Evolutionary conservation across 2,888 invertebrate species (phyloP), one percentile per base, ranked within the genome.

Genomic region (Hemithea aestivaria): DNA sequence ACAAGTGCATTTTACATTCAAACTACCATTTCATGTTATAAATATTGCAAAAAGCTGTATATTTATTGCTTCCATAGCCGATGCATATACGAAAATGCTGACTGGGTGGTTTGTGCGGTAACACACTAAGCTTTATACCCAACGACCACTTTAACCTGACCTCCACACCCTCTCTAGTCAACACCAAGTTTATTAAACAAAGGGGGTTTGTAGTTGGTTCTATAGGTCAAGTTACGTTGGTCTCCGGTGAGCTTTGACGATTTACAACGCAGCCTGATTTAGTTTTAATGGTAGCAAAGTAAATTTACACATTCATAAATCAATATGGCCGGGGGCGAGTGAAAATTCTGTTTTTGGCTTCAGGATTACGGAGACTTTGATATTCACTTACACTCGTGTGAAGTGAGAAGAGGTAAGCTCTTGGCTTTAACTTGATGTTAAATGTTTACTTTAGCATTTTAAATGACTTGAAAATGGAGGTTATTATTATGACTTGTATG

Each of bases 241-340:
- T 24, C 26, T 36, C 27, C 40, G 47, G 31, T 46, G 50, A 56
- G 63, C 70, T 72, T 73, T 73, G 73, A 71, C 73, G 66, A 73
- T 73, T 71, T 69, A 72, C 66, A 67, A 56, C 62, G 54, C 47
- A 65, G 66, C 66, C 70, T 73, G 73, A 74, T 74, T 73, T 73
- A 73, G 62, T 70, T 71, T 73, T 73, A 73, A 75, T 73, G 73
- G 70, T 46, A 39, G 56, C 56, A 55, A 62, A 66, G 68, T 65
- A 71, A 70, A 72, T 73, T 72, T 70, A 73, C 70, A 69, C 65
- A 56, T 52, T 48, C 52, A 66, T 75, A 78, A 73, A 78, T 78
- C 75, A 75, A 75, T 71, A 68, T 53, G 59, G 16, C 16, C 5
- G 16, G 16, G 50, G 41, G 49, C 51, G 51, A 48, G 3, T 36